Evolutionary conservation across 64 coral and sea anemone species (phyloP).

Genomic region (Orbicella faveolata): DNA sequence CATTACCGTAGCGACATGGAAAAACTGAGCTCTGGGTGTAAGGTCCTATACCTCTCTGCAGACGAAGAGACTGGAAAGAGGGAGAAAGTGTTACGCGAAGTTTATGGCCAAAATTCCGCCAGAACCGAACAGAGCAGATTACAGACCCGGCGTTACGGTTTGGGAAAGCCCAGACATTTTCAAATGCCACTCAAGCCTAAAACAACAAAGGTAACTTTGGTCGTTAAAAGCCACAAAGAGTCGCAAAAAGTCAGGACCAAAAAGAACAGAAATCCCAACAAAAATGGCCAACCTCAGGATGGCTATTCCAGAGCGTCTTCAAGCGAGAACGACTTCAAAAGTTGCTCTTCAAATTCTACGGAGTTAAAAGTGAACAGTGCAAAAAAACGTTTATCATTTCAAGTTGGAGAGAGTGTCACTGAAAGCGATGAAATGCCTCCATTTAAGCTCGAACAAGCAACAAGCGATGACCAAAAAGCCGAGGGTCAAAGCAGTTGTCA

Average conservation of each 20-base stretch:
- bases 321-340: neutral
- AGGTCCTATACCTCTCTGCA: neutral
- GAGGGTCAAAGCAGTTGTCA: neutral
- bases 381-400: neutral
- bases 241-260: neutral
- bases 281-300: neutral
- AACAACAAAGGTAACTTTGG: neutral
- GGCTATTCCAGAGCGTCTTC: neutral
- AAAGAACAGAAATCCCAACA: neutral
- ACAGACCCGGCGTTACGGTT: neutral
- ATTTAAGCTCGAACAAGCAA: neutral
- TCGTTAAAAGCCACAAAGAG: neutral
- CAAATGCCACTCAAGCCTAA: neutral
- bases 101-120: neutral
- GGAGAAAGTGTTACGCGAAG: neutral
- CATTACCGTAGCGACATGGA: slow-evolving; percentile 21
- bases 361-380: neutral
- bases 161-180: neutral
- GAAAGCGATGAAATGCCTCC: neutral
- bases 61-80: neutral
- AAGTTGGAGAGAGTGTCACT: neutral
- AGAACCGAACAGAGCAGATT: neutral
- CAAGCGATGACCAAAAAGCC: neutral
- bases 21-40: slow-evolving; percentile 6
- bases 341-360: neutral